Evolutionary conservation across 2,888 invertebrate genomes (phyloP).

Genomic region (Apeira syringaria): DNA sequence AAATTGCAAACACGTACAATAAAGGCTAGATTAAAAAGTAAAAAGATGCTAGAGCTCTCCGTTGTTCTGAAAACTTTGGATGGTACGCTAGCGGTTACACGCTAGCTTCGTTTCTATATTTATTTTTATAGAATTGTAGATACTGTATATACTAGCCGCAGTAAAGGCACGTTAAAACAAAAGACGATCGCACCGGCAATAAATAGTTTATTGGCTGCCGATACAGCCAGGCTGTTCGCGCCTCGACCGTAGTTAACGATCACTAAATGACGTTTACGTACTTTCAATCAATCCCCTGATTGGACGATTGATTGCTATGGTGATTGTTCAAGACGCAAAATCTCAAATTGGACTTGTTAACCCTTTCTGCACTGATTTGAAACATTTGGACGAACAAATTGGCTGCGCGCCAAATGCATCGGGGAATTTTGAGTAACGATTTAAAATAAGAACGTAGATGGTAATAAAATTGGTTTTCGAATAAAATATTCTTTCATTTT

Average conservation of each 20-base stretch:
- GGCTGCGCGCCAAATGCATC: background rate
- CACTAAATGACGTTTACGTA: constrained; percentile 63
- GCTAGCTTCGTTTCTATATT: too few relatives aligned
- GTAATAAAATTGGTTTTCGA: background rate
- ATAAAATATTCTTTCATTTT: too few relatives aligned
- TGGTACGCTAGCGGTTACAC: too few relatives aligned
- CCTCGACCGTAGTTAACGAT: constrained; percentile 67
- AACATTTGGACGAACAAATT: constrained; percentile 1
- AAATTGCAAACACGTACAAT: too few relatives aligned
- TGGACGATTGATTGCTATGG: constrained; percentile 49
- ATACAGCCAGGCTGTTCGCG: constrained; percentile 37
- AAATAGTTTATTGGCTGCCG: constrained; percentile 20
- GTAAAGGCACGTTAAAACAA: constrained; percentile 36
- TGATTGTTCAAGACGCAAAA: constrained; percentile 41
- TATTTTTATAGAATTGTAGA: too few relatives aligned
- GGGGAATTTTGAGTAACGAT: background rate
- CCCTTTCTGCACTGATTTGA: constrained; percentile 12
- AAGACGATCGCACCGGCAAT: constrained; percentile 37
- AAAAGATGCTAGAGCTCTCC: too few relatives aligned
- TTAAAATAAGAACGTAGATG: background rate
- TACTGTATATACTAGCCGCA: background rate
- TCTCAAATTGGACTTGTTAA: constrained; percentile 37
- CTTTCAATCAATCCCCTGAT: constrained; percentile 68
- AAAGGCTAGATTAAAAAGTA: too few relatives aligned
- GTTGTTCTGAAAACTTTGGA: too few relatives aligned